These are phyloP conservation scores for Carcinoscorpius rotundicauda DNA, from an alignment of 1,140 invertebrate species.

Conservation along the genomic window DNA sequence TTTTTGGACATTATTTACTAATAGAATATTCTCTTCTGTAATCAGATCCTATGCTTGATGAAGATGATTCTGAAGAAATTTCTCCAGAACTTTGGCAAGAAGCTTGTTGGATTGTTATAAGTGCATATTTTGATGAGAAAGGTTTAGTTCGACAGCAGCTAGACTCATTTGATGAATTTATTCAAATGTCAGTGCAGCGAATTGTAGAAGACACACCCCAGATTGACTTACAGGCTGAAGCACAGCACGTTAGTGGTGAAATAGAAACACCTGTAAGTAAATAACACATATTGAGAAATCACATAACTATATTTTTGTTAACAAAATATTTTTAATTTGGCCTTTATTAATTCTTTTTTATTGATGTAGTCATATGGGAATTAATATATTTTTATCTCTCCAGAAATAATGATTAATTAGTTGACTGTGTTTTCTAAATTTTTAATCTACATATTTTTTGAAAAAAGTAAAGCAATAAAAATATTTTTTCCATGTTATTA, in stretches of 20 bases:
- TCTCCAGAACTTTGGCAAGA: slow-evolving; percentile 95
- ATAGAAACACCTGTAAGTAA: slow-evolving; percentile 68
- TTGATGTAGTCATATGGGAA: no score
- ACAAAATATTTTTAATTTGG: no score
- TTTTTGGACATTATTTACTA: no score
- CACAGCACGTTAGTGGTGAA: slow-evolving; percentile 84
- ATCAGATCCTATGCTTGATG: slow-evolving; percentile 12
- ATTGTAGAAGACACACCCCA: slow-evolving; percentile 97
- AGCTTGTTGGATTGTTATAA: slow-evolving; percentile 99
- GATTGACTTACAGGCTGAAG: slow-evolving; percentile 93
- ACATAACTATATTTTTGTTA: neutral
- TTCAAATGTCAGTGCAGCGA: slow-evolving; percentile 97
- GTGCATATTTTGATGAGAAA: slow-evolving; percentile 98
- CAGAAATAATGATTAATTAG: no score
- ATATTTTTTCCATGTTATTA: no score
- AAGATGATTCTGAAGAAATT: slow-evolving; percentile 72
- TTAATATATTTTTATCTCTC: no score
- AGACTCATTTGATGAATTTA: slow-evolving; percentile 99
- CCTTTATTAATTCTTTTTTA: no score
- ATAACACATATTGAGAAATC: neutral
- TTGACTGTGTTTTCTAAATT: no score
- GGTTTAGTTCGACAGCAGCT: slow-evolving; percentile 94
- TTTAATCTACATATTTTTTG: no score
- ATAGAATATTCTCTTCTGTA: no score
- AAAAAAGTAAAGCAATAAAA: no score